Evolutionary conservation across 2,888 invertebrate species (phyloP).

Genomic region (Argyresthia albistria): DNA sequence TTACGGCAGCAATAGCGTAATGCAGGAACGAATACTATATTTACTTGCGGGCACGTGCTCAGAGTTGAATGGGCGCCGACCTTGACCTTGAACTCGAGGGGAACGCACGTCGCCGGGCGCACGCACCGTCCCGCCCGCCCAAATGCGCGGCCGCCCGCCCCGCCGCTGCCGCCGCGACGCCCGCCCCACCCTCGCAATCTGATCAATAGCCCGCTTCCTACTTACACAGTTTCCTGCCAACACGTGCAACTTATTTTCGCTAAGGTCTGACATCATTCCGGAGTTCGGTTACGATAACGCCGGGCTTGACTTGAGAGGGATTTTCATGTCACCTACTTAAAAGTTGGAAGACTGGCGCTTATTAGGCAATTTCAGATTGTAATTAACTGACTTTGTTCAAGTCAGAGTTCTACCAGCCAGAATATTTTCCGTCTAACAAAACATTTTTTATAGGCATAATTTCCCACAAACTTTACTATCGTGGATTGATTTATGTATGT

Average conservation of each 20-base stretch:
- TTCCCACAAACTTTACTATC: neutral
- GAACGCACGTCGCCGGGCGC: slow-evolving; percentile 37
- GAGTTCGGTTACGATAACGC: neutral
- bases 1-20: slow-evolving; percentile 44
- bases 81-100: slow-evolving; percentile 65
- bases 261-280: neutral
- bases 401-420: no score
- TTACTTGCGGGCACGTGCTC: slow-evolving; percentile 68
- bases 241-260: slow-evolving; percentile 20
- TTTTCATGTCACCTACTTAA: neutral
- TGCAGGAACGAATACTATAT: slow-evolving; percentile 55
- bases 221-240: slow-evolving; percentile 35
- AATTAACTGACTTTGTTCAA: neutral
- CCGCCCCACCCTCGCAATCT: slow-evolving; percentile 12
- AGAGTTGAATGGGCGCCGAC: slow-evolving; percentile 60
- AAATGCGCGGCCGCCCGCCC: slow-evolving; percentile 15
- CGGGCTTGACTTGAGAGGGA: neutral
- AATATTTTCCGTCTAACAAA: neutral
- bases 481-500: no score
- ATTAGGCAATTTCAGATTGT: no score
- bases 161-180: slow-evolving; percentile 17
- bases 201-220: slow-evolving; percentile 49
- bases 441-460: neutral
- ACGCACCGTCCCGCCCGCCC: slow-evolving; percentile 47
- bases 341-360: no score